These are phyloP conservation scores for Papilio elwesi DNA, from an alignment of 2,888 invertebrate genomes.

Conservation along the genomic window DNA sequence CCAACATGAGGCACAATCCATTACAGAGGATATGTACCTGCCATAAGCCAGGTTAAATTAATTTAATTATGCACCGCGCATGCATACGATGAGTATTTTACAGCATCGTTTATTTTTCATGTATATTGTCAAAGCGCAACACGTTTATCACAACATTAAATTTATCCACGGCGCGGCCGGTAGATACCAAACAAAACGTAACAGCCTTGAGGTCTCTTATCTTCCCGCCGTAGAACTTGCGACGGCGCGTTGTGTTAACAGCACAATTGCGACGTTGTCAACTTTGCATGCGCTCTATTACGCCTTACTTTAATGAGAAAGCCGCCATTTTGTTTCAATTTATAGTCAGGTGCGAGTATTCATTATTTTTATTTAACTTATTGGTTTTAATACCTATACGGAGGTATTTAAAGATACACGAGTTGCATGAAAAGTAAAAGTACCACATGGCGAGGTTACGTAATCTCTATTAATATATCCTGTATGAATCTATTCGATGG, in stretches of 20 bases:
- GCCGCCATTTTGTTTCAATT: constrained; percentile 77
- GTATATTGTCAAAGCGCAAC: constrained; percentile 45
- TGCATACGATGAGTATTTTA: not conserved
- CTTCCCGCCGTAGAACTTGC: constrained; percentile 58
- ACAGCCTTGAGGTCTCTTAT: constrained; percentile 82
- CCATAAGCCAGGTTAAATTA: not conserved
- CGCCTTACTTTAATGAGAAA: constrained; percentile 79
- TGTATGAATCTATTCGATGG: too few species aligned
- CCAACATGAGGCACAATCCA: too few species aligned
- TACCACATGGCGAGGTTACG: not conserved
- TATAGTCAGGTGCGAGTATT: constrained; percentile 61
- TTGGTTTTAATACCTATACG: not conserved
- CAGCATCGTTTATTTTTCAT: constrained; percentile 4
- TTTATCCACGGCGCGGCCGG: constrained; percentile 70
- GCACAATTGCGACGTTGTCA: constrained; percentile 76
- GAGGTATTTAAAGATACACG: not conserved
- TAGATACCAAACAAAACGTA: constrained; percentile 62
- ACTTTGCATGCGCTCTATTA: constrained; percentile 68
- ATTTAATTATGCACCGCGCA: not conserved
- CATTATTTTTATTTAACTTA: not conserved
- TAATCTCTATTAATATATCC: not conserved
- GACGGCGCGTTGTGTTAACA: constrained; percentile 34
- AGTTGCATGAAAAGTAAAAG: not conserved
- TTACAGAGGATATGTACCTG: too few species aligned
- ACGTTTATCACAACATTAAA: constrained; percentile 49